Conservation (phyloP, 2,797 vertebrate species). For the Labroides dimidiatus region DNA sequence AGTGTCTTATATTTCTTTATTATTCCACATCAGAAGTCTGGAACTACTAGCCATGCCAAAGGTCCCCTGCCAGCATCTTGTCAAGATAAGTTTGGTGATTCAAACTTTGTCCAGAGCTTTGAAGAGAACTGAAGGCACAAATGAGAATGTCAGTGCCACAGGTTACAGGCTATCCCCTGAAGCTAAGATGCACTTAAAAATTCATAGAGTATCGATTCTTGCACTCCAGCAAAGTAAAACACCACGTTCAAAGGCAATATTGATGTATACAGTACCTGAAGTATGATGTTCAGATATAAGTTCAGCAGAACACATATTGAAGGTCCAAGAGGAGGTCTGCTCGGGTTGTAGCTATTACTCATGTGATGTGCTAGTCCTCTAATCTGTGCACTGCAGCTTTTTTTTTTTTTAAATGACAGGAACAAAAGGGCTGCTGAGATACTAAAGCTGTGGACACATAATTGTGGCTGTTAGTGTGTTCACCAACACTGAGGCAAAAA, state of each 20-base stretch:
- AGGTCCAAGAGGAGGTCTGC: conserved; percentile 21
- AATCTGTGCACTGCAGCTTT: conserved; percentile 6
- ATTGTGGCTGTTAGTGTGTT: background rate
- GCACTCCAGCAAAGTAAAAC: conserved; percentile 74
- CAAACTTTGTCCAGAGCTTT: conserved; percentile 49
- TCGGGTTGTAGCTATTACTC: conserved; percentile 32
- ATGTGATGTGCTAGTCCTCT: conserved; percentile 18
- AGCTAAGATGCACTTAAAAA: conserved; percentile 78
- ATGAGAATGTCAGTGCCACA: conserved; percentile 64
- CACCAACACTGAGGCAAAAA: background rate
- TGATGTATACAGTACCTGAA: conserved; percentile 59
- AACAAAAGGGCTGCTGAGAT: background rate
- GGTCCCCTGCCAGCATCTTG: conserved; percentile 25
- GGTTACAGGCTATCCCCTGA: conserved; percentile 60
- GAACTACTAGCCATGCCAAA: conserved; percentile 4
- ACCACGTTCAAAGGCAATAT: conserved; percentile 63
- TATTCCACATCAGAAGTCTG: conserved; percentile 27
- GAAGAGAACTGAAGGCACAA: conserved; percentile 53
- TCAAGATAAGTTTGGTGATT: conserved; percentile 46
- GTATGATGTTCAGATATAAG: conserved; percentile 63
- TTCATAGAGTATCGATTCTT: conserved; percentile 85
- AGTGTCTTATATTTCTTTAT: background rate
- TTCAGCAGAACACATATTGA: conserved; percentile 42
- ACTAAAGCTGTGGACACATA: conserved; percentile 1
- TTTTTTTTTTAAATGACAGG: conserved; percentile 10